phyloP scores from a whole-genome alignment of 2,888 invertebrate genomes.

The Aricia artaxerxes region DNA sequence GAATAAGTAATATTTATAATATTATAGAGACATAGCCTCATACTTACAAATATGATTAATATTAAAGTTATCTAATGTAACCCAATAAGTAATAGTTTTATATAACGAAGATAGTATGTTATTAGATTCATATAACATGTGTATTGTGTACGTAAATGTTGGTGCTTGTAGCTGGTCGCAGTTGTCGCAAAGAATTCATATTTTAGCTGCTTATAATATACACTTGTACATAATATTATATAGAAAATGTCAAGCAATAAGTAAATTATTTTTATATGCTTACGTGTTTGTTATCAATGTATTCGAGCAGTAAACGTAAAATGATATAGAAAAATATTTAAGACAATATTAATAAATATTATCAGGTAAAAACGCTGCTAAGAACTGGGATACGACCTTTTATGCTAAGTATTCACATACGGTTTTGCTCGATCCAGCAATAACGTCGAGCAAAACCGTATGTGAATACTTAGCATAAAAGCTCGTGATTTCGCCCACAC shows the following conservation, averaged over 20 bases:
- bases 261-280: conserved; percentile 37
- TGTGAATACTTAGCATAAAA: too few species aligned
- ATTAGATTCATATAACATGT: neutral
- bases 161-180: conserved; percentile 18
- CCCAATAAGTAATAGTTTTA: conserved; percentile 1
- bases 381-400: neutral
- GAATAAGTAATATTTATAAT: neutral
- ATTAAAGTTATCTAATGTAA: neutral
- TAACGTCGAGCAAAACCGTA: too few species aligned
- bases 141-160: conserved; percentile 26
- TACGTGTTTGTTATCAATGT: conserved; percentile 29
- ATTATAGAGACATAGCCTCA: neutral
- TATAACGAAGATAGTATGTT: neutral
- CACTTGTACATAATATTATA: conserved; percentile 25
- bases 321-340: neutral
- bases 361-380: neutral
- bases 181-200: conserved; percentile 19
- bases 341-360: neutral
- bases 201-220: neutral
- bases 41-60: neutral
- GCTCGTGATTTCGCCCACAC: too few species aligned
- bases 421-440: too few species aligned
- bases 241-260: conserved; percentile 28
- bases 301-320: neutral
- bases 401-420: too few species aligned